Conservation (phyloP, 2,797 vertebrate genomes). For the Tenualosa ilisha region DNA sequence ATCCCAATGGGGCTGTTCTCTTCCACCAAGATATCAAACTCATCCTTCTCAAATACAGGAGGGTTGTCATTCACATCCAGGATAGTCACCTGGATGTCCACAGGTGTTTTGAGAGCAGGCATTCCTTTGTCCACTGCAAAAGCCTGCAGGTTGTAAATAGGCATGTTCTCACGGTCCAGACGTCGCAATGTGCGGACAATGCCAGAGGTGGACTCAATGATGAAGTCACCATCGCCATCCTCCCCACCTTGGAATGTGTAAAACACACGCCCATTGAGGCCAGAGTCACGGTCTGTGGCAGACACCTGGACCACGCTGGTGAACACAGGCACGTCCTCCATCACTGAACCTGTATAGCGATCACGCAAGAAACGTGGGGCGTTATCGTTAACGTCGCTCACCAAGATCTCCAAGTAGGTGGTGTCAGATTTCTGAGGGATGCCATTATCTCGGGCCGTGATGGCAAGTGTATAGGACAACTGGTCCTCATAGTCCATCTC, state of each 20-base stretch:
- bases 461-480: slow-evolving; percentile 92
- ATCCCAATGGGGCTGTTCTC: slow-evolving; percentile 96
- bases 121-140: slow-evolving; percentile 90
- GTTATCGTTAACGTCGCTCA: slow-evolving; percentile 95
- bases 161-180: slow-evolving; percentile 92
- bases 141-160: slow-evolving; percentile 81
- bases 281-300: slow-evolving; percentile 89
- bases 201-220: slow-evolving; percentile 93
- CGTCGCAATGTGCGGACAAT: slow-evolving; percentile 88
- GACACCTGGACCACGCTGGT: slow-evolving; percentile 94
- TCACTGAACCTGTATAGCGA: slow-evolving; percentile 86
- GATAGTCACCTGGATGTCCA: slow-evolving; percentile 85
- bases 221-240: slow-evolving; percentile 93
- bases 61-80: slow-evolving; percentile 96
- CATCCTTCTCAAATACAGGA: slow-evolving; percentile 89
- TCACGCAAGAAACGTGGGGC: slow-evolving; percentile 88
- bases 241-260: slow-evolving; percentile 95
- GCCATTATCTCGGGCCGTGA: slow-evolving; percentile 92
- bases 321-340: slow-evolving; percentile 91
- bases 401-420: slow-evolving; percentile 94
- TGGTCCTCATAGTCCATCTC: slow-evolving; percentile 97
- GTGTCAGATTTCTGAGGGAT: slow-evolving; percentile 98
- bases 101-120: slow-evolving; percentile 81
- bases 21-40: slow-evolving; percentile 92
- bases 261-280: slow-evolving; percentile 89